A percentile compares a stretch with the other conserved stretches of the same genome.
Evolutionary conservation across 2,113 vertebrate genomes (phyloP).

Genomic region (Speoplatyrhinus poulsoni): DNA sequence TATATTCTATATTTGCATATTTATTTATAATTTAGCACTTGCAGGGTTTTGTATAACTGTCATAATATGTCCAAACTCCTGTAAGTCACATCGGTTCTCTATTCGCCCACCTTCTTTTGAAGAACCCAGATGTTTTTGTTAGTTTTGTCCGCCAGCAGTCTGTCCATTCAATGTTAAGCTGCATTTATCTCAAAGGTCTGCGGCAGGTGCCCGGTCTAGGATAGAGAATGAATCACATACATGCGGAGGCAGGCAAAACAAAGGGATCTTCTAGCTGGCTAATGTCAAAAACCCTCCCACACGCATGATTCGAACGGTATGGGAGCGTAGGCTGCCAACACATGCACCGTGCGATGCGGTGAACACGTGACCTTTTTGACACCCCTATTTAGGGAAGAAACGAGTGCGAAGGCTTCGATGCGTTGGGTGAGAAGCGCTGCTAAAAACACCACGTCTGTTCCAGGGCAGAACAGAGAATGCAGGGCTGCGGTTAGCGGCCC

Average conservation of each 20-base stretch:
- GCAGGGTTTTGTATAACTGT: slow-evolving; percentile 14
- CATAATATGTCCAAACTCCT: slow-evolving; percentile 8
- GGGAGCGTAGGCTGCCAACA: slow-evolving; percentile 42
- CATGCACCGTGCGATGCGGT: slow-evolving; percentile 39
- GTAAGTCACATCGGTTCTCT: slow-evolving; percentile 3
- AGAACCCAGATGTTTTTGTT: slow-evolving; percentile 15
- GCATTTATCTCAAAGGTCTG: slow-evolving; percentile 27
- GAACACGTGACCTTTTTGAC: slow-evolving; percentile 40
- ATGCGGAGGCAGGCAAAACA: slow-evolving; percentile 46
- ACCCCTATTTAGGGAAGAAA: slow-evolving; percentile 36
- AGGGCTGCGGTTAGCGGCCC: slow-evolving; percentile 47
- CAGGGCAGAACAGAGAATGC: slow-evolving; percentile 44
- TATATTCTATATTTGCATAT: too few relatives aligned
- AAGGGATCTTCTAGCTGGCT: slow-evolving; percentile 45
- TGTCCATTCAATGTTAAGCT: slow-evolving; percentile 26
- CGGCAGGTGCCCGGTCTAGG: slow-evolving; percentile 31
- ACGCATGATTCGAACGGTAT: slow-evolving; percentile 13
- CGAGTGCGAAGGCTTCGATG: not conserved
- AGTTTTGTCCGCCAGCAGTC: slow-evolving; percentile 9
- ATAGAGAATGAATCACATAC: slow-evolving; percentile 58
- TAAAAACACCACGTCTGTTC: slow-evolving; percentile 36
- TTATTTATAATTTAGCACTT: not conserved
- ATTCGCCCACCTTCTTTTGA: not conserved
- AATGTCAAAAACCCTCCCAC: slow-evolving; percentile 60
- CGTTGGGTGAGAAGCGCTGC: slow-evolving; percentile 32